Base-by-base conservation (phyloP, 1,140 invertebrate genomes). In the Aphis gossypii region DNA sequence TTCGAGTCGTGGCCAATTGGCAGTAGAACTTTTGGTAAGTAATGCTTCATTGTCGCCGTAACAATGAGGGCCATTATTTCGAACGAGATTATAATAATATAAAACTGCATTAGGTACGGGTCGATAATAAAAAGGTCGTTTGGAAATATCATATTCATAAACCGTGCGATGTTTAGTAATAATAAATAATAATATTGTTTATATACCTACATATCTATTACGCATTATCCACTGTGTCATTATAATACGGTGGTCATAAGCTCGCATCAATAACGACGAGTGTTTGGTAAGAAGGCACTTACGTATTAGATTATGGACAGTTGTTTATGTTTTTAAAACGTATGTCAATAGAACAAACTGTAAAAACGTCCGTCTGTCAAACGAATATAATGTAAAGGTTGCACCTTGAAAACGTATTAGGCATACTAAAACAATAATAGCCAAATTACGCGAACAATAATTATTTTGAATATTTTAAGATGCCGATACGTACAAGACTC, bases 391-490 rank as follows among this genome's bases (percentile, higher is more conserved):
- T 87, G 51, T 56, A 89, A 48, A 92, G 91, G 91, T 83, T 92
- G n/a, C 76, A 48, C 91, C 91, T 92, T 92, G 91, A 51, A 83
- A 92, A 84, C 91, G 82, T 60, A 82, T 92, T 83, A 92, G 68
- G 44, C 76, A 82, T 41, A 51, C 91, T 48, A 23, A 92, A 46
- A 92, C 90, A 92, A 92, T 92, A 83, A 82, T 46, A 48, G 76
- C 44, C 68, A 92, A 92, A 82, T 92, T 92, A 44, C 68, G 1
- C 21, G n/a, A 38, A 82, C 68, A 48, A 92, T 83, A 48, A 51
- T 51, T 11, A n/a, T 84, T 82, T 88, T 48, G 90, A 93, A 87
- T 46, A 93, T 54, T 94, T 93, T 95, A 54, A 51, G 48, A 21
- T 25, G 87, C 83, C 5, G 11, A 46, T 11, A 8, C n/a, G 20